Conservation (phyloP, 53 echinoderm and acorn worm genomes). For the Echinometra lucunter region DNA sequence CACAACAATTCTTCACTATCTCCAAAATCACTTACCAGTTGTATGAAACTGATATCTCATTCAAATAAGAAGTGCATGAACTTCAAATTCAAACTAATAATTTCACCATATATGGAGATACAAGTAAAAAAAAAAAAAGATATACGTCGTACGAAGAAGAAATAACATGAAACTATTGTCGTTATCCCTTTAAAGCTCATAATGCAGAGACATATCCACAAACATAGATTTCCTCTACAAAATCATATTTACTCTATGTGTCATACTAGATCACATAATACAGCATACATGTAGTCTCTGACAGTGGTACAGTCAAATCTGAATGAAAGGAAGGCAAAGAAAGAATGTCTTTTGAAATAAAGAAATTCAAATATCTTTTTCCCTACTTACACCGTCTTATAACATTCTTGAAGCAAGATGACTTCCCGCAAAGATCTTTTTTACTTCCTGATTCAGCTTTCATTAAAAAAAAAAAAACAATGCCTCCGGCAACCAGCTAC, state of each 20-base stretch:
- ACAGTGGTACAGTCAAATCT: neutral
- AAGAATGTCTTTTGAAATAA: neutral
- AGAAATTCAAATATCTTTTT: neutral
- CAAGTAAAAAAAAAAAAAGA: no score
- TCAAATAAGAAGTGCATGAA: no score
- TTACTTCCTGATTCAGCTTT: no score
- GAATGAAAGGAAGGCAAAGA: neutral
- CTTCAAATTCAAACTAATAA: no score
- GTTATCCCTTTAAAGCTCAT: slow-evolving; percentile 6
- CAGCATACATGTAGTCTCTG: neutral
- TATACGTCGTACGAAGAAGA: no score
- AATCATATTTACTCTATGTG: slow-evolving; percentile 37
- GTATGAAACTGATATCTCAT: no score
- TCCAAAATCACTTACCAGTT: no score
- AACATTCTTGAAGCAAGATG: no score
- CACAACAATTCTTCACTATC: neutral
- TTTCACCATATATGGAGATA: no score
- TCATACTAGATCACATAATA: slow-evolving; percentile 20
- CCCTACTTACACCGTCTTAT: neutral
- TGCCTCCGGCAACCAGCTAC: no score
- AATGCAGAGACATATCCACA: neutral
- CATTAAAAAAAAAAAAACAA: no score
- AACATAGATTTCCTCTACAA: slow-evolving; percentile 33
- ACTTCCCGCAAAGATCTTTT: no score
- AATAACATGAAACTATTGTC: neutral